A percentile compares a stretch with the other conserved stretches of the same genome.
phyloP scores from a whole-genome alignment of 2,797 vertebrate species.

The Otus scops region DNA sequence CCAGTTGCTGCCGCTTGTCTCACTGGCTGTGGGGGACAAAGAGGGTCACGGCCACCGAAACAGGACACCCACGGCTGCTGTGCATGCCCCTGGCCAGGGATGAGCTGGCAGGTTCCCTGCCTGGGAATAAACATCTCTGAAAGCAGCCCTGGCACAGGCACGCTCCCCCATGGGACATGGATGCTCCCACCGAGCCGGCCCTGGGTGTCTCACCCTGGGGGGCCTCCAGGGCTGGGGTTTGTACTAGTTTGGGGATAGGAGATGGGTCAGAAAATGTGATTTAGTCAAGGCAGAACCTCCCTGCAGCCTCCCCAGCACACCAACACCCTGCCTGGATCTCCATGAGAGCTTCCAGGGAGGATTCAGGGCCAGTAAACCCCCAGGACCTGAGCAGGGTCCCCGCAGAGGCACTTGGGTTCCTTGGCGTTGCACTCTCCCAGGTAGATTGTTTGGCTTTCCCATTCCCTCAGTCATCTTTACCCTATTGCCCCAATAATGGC shows the following conservation, averaged over 20 bases:
- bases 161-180: fast-evolving
- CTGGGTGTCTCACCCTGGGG: neutral
- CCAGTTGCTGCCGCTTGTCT: neutral
- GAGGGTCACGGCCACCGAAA: neutral
- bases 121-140: neutral
- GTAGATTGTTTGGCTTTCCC: neutral
- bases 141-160: neutral
- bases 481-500: neutral
- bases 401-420: neutral
- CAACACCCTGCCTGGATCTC: neutral
- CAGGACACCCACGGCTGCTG: neutral
- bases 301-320: neutral
- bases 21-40: neutral
- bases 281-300: neutral
- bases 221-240: neutral
- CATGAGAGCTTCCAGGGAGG: neutral
- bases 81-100: neutral
- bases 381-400: neutral
- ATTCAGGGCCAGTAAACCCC: neutral
- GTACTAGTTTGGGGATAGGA: neutral
- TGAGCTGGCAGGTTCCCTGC: neutral
- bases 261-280: neutral
- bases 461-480: neutral
- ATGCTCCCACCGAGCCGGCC: neutral
- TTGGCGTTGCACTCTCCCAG: fast-evolving